Evolutionary conservation across 35 echinoderm and acorn worm genomes (phyloP).

Genomic region (Heliocidaris tuberculata): DNA sequence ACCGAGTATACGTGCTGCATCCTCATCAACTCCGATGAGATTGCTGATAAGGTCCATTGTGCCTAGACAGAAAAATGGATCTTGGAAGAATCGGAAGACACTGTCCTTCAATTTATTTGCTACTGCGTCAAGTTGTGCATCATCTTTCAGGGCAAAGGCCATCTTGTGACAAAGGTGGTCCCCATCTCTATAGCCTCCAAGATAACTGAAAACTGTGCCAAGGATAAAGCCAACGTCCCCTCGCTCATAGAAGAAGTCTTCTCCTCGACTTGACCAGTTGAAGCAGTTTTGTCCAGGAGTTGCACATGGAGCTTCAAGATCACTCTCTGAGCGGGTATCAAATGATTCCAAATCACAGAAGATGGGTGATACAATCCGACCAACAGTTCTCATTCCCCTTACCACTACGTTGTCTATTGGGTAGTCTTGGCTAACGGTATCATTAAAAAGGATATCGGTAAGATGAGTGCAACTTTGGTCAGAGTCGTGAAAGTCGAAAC

Average conservation of each 20-base stretch:
- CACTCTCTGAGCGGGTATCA: neutral
- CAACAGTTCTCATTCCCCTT: neutral
- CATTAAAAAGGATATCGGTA: neutral
- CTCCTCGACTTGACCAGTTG: slow-evolving; percentile 8
- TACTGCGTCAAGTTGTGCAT: neutral
- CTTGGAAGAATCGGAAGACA: neutral
- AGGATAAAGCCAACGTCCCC: neutral
- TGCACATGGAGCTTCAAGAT: neutral
- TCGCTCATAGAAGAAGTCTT: neutral
- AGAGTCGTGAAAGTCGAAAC: neutral
- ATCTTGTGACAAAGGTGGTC: slow-evolving; percentile 27
- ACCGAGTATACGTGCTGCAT: neutral
- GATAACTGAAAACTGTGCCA: slow-evolving; percentile 8
- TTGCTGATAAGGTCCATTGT: neutral
- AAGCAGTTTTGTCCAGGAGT: slow-evolving; percentile 15
- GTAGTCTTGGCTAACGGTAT: neutral
- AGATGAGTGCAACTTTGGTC: neutral
- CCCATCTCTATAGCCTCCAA: slow-evolving; percentile 36
- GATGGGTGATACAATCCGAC: neutral
- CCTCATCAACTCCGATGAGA: neutral
- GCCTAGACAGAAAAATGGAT: neutral
- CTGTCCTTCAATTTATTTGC: neutral
- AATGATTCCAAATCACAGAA: slow-evolving; percentile 8
- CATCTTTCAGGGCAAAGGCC: neutral
- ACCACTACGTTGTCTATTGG: neutral